Conservation (phyloP, 2,797 vertebrate species). For the Phoeniculus purpureus region DNA sequence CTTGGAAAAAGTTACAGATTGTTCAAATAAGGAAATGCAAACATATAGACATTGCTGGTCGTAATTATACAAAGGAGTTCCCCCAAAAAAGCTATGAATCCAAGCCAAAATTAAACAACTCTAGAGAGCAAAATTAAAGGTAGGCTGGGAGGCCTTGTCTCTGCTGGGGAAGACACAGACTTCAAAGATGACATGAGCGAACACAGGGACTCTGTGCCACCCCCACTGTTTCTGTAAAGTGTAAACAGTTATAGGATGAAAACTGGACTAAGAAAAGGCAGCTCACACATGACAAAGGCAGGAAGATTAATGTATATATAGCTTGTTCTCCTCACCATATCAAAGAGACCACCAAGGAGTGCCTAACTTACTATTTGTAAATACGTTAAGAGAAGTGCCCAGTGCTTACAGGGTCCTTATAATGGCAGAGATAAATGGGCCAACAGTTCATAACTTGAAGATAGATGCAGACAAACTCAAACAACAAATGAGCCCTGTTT, state of each 20-base stretch:
- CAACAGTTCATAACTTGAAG: neutral
- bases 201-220: neutral
- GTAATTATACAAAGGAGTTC: neutral
- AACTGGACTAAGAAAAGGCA: neutral
- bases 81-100: neutral
- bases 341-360: neutral
- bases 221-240: neutral
- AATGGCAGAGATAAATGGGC: neutral
- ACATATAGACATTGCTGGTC: neutral
- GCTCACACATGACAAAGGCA: neutral
- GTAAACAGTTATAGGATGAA: neutral
- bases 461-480: neutral
- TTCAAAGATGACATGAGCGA: neutral
- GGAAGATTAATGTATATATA: rapidly evolving
- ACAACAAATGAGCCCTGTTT: neutral
- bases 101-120: neutral
- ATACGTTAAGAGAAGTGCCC: neutral
- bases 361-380: neutral
- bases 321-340: neutral
- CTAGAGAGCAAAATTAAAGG: neutral
- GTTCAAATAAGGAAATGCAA: slow-evolving; percentile 9
- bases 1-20: neutral
- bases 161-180: neutral
- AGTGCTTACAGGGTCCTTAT: neutral
- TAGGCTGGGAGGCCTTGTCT: neutral